phyloP scores from a whole-genome alignment of 2,797 vertebrate species.

The Neopelma chrysocephalum region DNA sequence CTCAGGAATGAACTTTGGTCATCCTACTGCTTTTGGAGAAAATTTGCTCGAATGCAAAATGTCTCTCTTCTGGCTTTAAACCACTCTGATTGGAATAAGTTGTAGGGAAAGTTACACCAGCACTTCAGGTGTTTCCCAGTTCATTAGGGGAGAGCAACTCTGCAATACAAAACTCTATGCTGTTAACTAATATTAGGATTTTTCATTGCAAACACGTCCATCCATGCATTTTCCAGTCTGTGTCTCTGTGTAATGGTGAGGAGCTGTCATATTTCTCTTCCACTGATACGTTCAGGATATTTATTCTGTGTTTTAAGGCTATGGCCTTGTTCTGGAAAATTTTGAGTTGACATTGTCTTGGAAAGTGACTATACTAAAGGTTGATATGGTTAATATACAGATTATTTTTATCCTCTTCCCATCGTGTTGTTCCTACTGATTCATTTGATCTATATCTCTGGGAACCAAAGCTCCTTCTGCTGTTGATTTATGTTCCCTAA shows the following conservation, averaged over 20 bases:
- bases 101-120: neutral
- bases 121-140: neutral
- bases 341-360: constrained; percentile 47
- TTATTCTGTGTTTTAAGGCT: neutral
- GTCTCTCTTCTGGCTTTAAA: neutral
- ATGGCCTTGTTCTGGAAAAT: neutral
- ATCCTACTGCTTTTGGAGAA: neutral
- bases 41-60: neutral
- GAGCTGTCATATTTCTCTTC: neutral
- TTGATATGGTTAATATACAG: neutral
- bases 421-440: neutral
- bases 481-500: neutral
- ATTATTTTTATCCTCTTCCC: constrained; percentile 31
- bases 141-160: neutral
- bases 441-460: neutral
- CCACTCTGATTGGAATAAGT: neutral
- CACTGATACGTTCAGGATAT: neutral
- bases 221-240: neutral
- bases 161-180: neutral
- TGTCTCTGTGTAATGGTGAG: neutral
- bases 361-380: constrained; percentile 43
- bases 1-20: neutral
- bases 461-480: neutral
- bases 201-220: neutral
- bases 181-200: neutral